A percentile compares a stretch with the other conserved stretches of the same genome.
Evolutionary conservation across 2,113 vertebrate species (phyloP).

Genomic region (Triplophysa rosa): DNA sequence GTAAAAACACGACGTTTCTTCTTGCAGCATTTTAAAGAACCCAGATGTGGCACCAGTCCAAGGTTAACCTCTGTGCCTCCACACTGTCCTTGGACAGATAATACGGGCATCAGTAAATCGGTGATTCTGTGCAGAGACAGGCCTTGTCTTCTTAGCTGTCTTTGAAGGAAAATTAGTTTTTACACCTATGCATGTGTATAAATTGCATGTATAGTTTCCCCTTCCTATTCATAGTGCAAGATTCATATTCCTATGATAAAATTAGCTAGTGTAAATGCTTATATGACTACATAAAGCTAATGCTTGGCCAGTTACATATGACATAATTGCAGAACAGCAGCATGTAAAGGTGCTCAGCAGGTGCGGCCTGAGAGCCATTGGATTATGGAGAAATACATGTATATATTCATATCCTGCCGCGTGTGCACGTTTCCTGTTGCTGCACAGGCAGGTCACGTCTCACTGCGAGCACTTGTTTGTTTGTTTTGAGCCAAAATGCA

Average conservation of each 20-base stretch:
- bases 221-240: too few species aligned
- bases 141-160: not conserved
- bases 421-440: not conserved
- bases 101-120: constrained; percentile 21
- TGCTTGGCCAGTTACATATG: too few species aligned
- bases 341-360: not conserved
- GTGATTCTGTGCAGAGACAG: constrained; percentile 14
- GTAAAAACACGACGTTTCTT: not conserved
- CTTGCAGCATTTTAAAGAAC: not conserved
- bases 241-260: too few species aligned
- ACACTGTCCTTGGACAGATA: constrained; percentile 17
- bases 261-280: too few species aligned
- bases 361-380: constrained; percentile 1
- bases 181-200: not conserved
- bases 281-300: too few species aligned
- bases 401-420: constrained; percentile 8
- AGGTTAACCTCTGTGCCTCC: constrained; percentile 10
- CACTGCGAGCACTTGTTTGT: not conserved
- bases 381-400: not conserved
- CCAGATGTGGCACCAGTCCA: constrained; percentile 25
- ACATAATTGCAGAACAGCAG: not conserved
- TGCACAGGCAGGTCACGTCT: not conserved
- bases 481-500: not conserved
- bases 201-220: too few species aligned
- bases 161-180: not conserved